phyloP scores from a whole-genome alignment of 2,113 vertebrate genomes.

The Rattus rattus region DNA sequence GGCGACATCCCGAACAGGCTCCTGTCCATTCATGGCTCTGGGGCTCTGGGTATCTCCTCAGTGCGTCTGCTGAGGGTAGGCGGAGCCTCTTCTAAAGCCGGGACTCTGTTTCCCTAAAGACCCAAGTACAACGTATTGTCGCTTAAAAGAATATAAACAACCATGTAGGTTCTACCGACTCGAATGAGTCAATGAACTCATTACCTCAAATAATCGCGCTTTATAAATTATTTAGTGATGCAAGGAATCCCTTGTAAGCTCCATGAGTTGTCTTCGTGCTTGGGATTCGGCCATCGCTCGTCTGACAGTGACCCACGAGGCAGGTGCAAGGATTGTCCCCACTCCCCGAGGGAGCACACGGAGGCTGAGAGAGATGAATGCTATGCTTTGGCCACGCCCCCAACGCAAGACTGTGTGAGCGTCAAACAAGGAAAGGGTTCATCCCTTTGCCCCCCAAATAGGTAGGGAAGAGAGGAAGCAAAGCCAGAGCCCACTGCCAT shows the following conservation, averaged over 20 bases:
- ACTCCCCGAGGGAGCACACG: neutral
- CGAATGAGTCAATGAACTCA: neutral
- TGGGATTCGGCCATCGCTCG: neutral
- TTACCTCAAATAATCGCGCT: neutral
- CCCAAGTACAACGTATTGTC: neutral
- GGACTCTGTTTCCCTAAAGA: neutral
- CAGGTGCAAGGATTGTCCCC: neutral
- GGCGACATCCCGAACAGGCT: constrained; percentile 16
- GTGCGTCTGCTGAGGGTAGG: neutral
- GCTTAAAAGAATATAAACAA: neutral
- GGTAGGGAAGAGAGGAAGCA: neutral
- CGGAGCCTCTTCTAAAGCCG: neutral
- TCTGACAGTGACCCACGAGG: accelerated
- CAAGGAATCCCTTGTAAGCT: neutral
- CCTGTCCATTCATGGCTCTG: neutral
- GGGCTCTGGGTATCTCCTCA: neutral
- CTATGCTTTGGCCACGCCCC: neutral
- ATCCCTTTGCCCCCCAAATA: too few relatives aligned
- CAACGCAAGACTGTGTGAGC: neutral
- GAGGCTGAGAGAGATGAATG: neutral
- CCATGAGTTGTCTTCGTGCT: accelerated
- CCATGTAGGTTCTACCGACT: neutral
- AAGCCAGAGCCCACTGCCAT: neutral
- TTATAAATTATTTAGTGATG: neutral
- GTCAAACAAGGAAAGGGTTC: too few relatives aligned